These are phyloP conservation scores for Melitaea athalia DNA, from an alignment of 2,888 invertebrate species.

Conservation along the genomic window DNA sequence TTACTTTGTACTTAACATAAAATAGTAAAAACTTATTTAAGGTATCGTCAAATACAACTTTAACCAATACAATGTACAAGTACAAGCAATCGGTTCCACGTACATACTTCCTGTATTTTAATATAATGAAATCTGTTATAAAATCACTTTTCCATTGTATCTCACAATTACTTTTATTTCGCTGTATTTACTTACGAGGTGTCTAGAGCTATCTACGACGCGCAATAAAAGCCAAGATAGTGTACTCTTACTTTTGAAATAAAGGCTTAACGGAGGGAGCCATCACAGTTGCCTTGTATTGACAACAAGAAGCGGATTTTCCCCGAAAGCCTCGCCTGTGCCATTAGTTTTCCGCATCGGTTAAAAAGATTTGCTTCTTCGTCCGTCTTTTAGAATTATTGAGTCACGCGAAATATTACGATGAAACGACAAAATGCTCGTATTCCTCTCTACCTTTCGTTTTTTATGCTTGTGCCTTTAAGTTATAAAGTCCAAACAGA, in stretches of 20 bases:
- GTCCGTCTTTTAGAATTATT: conserved; percentile 74
- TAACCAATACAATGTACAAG: no score
- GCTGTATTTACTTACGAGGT: conserved; percentile 57
- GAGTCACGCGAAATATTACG: conserved; percentile 69
- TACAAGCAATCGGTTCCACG: no score
- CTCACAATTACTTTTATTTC: neutral
- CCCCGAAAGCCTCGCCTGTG: conserved; percentile 78
- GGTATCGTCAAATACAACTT: no score
- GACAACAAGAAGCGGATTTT: conserved; percentile 82
- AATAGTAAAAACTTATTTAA: no score
- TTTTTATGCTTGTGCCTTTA: neutral
- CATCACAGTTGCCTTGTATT: conserved; percentile 80
- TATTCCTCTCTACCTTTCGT: conserved; percentile 41
- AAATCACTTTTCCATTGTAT: neutral
- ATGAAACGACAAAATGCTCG: conserved; percentile 55
- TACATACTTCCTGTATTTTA: neutral
- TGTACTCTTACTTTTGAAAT: conserved; percentile 73
- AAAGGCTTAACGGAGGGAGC: conserved; percentile 79
- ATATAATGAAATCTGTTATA: neutral
- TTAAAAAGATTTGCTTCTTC: conserved; percentile 80
- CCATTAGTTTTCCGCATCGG: conserved; percentile 81
- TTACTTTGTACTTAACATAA: no score
- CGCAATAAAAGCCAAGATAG: conserved; percentile 76
- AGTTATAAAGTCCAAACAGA: neutral
- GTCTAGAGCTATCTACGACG: conserved; percentile 57